These are phyloP conservation scores for Eupelmus urozonus DNA, from an alignment of 2,888 invertebrate species.

Conservation along the genomic window DNA sequence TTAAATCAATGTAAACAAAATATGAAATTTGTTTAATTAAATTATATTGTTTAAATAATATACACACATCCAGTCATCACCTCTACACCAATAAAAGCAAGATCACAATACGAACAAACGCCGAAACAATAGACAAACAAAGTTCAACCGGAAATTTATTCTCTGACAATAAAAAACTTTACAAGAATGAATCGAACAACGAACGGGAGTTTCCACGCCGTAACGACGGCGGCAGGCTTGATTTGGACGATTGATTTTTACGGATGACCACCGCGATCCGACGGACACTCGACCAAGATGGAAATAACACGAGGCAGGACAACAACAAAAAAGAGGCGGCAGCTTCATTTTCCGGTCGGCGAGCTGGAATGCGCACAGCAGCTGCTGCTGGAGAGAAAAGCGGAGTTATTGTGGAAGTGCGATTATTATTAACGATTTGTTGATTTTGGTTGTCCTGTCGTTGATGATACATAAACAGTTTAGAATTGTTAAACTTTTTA, in stretches of 20 bases:
- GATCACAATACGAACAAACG: no score
- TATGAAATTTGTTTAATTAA: no score
- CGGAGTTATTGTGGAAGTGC: not conserved
- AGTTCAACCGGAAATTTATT: slow-evolving; percentile 7
- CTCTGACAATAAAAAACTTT: not conserved
- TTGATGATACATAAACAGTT: no score
- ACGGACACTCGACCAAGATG: not conserved
- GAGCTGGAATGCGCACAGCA: not conserved
- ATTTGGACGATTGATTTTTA: slow-evolving; percentile 45
- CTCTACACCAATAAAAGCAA: no score
- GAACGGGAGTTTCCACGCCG: slow-evolving; percentile 23
- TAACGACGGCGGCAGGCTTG: not conserved
- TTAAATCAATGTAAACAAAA: no score
- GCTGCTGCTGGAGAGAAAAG: not conserved
- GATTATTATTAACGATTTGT: not conserved
- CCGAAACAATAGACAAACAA: not conserved
- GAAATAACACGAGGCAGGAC: not conserved
- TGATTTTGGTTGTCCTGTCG: not conserved
- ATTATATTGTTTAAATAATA: no score
- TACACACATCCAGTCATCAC: no score
- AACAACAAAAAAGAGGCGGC: slow-evolving; percentile 5
- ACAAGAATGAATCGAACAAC: not conserved
- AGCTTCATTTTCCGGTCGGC: slow-evolving; percentile 49
- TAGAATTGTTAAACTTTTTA: no score
- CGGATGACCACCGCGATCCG: slow-evolving; percentile 29